A percentile compares a stretch with the other conserved stretches of the same genome.
phyloP scores from a whole-genome alignment of 2,113 vertebrate genomes.

The Brevimyrus niger region DNA sequence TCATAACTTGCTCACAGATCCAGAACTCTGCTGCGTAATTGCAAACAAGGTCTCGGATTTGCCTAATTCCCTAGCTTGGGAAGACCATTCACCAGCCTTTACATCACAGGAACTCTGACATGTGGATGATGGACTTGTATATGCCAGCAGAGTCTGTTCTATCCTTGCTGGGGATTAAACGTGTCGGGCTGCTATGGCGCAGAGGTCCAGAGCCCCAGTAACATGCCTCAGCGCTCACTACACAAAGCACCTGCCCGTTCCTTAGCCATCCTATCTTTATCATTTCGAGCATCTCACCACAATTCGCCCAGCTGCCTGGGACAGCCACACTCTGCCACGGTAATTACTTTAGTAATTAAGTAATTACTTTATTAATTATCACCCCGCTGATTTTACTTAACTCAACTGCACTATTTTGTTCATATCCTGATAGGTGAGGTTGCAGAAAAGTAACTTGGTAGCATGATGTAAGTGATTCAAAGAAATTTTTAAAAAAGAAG shows the following conservation, averaged over 20 bases:
- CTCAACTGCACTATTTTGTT: not conserved
- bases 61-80: not conserved
- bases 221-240: not conserved
- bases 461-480: not conserved
- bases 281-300: not conserved
- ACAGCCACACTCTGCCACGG: not conserved
- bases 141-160: not conserved
- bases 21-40: conserved; percentile 7
- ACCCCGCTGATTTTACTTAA: not conserved
- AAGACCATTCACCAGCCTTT: not conserved
- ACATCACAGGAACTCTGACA: not conserved
- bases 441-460: not conserved
- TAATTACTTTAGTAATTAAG: not conserved
- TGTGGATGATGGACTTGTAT: not conserved
- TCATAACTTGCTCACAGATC: conserved; percentile 20
- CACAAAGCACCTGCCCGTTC: not conserved
- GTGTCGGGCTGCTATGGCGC: not conserved
- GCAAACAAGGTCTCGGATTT: conserved; percentile 10
- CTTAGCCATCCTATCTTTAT: not conserved
- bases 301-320: not conserved
- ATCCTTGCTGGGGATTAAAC: not conserved
- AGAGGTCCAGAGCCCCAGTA: not conserved
- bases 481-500: not conserved
- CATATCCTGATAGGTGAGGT: not conserved
- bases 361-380: not conserved